phyloP scores from a whole-genome alignment of 2,113 vertebrate species.

The Hydrolagus affinis region DNA sequence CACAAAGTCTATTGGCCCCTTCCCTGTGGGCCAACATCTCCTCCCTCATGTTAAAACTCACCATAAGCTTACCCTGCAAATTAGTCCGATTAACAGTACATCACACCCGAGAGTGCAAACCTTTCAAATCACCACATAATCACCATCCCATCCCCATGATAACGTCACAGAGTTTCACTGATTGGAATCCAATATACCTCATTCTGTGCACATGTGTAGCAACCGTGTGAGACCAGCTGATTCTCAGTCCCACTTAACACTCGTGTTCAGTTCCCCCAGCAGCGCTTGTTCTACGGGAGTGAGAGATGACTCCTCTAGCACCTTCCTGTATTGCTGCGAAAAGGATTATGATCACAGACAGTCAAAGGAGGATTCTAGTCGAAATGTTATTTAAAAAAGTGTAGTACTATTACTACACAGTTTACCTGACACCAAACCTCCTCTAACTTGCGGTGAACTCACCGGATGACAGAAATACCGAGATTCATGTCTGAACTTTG shows the following conservation, averaged over 20 bases:
- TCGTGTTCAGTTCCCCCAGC: background rate
- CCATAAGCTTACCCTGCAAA: no score
- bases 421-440: background rate
- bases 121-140: no score
- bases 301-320: background rate
- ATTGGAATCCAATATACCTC: no score
- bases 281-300: background rate
- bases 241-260: background rate
- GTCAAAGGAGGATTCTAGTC: background rate
- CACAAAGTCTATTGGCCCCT: no score
- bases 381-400: background rate
- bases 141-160: no score
- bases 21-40: no score
- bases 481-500: slow-evolving; percentile 8
- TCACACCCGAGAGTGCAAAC: no score
- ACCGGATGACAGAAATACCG: background rate
- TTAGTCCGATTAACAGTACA: no score
- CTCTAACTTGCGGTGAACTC: background rate
- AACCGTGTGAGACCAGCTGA: background rate
- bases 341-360: no score
- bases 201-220: no score
- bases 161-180: no score
- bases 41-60: no score
- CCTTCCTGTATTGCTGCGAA: background rate
- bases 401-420: background rate